These are phyloP conservation scores for Aplysina aerophoba DNA, from an alignment of 37 sponge, comb jelly and placozoan genomes.

Conservation along the genomic window DNA sequence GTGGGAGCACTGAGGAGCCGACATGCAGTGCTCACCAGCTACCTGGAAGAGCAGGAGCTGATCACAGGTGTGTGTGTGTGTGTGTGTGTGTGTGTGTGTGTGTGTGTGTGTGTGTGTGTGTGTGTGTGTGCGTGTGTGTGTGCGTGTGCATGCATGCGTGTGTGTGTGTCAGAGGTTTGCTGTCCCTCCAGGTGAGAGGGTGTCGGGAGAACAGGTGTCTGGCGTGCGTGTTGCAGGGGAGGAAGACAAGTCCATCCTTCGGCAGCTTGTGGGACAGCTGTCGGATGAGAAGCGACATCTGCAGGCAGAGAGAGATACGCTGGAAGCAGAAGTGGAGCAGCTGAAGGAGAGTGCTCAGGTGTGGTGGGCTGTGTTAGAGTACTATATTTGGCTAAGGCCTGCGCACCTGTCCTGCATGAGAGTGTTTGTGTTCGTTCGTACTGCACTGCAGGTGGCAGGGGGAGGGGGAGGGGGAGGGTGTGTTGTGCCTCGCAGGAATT, in stretches of 20 bases:
- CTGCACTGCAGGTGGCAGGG: background rate
- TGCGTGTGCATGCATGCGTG: background rate
- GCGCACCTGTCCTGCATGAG: background rate
- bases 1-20: constrained; percentile 49
- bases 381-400: too few relatives aligned
- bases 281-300: constrained; percentile 18
- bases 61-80: background rate
- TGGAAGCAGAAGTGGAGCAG: background rate
- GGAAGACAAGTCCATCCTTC: background rate
- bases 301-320: constrained; percentile 18
- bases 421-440: background rate
- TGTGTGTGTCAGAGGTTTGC: background rate
- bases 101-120: background rate
- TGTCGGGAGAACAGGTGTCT: background rate
- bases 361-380: too few relatives aligned
- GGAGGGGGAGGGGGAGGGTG: background rate
- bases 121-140: background rate
- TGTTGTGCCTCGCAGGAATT: background rate
- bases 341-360: too few relatives aligned
- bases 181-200: background rate
- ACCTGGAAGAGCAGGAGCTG: constrained; percentile 5
- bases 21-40: constrained; percentile 32
- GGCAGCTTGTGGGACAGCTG: background rate
- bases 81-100: background rate
- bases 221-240: background rate